Conservation (phyloP, 2,888 invertebrate species). For the Apomyelois bistriatella region DNA sequence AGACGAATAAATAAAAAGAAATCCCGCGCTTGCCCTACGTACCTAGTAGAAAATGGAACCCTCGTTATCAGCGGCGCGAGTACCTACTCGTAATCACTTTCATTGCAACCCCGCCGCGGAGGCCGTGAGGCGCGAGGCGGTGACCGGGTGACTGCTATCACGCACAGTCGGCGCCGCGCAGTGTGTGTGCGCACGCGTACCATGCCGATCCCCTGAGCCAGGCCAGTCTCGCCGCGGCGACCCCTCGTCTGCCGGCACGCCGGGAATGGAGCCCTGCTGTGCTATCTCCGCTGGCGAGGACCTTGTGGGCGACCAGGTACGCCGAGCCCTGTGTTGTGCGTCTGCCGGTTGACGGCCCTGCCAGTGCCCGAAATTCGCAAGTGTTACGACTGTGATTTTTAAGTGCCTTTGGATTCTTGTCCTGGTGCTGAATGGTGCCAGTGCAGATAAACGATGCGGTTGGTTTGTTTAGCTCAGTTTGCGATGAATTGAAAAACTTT, state of each 20-base stretch:
- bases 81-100: constrained; percentile 78
- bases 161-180: constrained; percentile 41
- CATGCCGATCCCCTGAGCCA: constrained; percentile 33
- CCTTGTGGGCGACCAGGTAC: constrained; percentile 76
- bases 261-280: constrained; percentile 76
- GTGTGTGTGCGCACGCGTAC: constrained; percentile 20
- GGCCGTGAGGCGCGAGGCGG: constrained; percentile 62
- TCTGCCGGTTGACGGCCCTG: not conserved
- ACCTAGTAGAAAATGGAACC: constrained; percentile 39
- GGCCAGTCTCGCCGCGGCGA: constrained; percentile 28
- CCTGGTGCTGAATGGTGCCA: constrained; percentile 10
- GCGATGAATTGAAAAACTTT: not conserved
- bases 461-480: constrained; percentile 8
- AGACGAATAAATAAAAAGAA: too few species aligned
- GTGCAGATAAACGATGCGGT: constrained; percentile 9
- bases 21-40: too few species aligned
- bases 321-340: constrained; percentile 20
- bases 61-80: constrained; percentile 68
- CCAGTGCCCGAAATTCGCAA: constrained; percentile 8
- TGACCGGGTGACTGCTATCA: constrained; percentile 38
- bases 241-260: constrained; percentile 51
- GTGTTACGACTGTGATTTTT: constrained; percentile 5
- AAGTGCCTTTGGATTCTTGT: constrained; percentile 5
- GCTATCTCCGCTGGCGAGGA: constrained; percentile 71
- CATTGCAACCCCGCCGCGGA: constrained; percentile 70